Conservation (phyloP, 1,140 invertebrate genomes). For the Drosophila baimaii region DNA sequence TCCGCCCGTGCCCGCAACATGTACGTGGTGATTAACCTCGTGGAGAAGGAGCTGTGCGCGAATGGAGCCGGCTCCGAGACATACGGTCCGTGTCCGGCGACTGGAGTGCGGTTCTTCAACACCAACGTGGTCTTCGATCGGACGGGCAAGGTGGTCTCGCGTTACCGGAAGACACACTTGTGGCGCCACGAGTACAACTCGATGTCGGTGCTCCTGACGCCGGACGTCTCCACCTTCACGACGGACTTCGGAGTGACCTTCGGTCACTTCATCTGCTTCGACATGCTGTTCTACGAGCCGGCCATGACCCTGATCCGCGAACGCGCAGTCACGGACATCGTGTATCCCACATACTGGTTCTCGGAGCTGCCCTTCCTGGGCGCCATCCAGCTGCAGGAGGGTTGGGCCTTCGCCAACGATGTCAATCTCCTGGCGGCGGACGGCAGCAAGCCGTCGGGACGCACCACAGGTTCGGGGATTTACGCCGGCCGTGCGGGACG, state of each 20-base stretch:
- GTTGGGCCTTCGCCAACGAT: slow-evolving; percentile 85
- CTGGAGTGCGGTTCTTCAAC: slow-evolving; percentile 85
- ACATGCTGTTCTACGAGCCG: slow-evolving; percentile 89
- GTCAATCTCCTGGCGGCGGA: slow-evolving; percentile 86
- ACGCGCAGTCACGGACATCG: slow-evolving; percentile 87
- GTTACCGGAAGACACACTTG: slow-evolving; percentile 90
- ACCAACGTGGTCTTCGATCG: slow-evolving; percentile 90
- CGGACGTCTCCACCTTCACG: slow-evolving; percentile 84
- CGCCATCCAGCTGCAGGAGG: slow-evolving; percentile 85
- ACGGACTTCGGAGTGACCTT: slow-evolving; percentile 91
- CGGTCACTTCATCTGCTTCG: slow-evolving; percentile 90
- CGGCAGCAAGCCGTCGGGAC: slow-evolving; percentile 71
- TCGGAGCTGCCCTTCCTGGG: slow-evolving; percentile 89
- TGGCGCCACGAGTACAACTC: slow-evolving; percentile 84
- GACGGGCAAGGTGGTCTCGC: slow-evolving; percentile 85
- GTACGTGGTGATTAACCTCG: slow-evolving; percentile 75
- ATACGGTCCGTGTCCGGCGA: slow-evolving; percentile 42
- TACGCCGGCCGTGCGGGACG: slow-evolving; percentile 83
- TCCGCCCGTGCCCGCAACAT: slow-evolving; percentile 44
- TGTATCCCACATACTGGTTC: slow-evolving; percentile 90
- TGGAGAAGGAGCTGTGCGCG: slow-evolving; percentile 69
- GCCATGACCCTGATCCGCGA: slow-evolving; percentile 74
- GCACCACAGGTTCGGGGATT: slow-evolving; percentile 84
- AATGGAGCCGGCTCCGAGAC: slow-evolving; percentile 17
- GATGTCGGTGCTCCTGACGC: slow-evolving; percentile 27